Conservation (phyloP, 1,140 invertebrate genomes). For the Drosophila dunni region DNA sequence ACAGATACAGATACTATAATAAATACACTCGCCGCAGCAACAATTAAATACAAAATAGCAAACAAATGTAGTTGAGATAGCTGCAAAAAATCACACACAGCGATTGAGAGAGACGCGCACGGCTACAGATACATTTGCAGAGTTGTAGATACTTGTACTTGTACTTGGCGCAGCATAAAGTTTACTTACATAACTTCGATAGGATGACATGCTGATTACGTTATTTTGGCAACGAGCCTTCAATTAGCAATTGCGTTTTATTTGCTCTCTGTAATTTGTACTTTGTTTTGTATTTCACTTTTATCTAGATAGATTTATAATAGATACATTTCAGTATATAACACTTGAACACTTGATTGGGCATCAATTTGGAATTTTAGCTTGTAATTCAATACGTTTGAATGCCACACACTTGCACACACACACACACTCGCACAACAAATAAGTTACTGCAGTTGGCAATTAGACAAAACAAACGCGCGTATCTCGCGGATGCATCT, state of each 20-base stretch:
- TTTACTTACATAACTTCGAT: slow-evolving; percentile 84
- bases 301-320: not conserved
- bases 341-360: not conserved
- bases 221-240: slow-evolving; percentile 30
- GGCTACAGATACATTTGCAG: slow-evolving; percentile 29
- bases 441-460: slow-evolving; percentile 49
- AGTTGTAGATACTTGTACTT: slow-evolving; percentile 33
- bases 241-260: slow-evolving; percentile 31
- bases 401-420: slow-evolving; percentile 22
- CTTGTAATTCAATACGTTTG: slow-evolving; percentile 58
- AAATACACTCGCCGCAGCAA: slow-evolving; percentile 32
- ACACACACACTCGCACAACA: slow-evolving; percentile 7
- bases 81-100: slow-evolving; percentile 20
- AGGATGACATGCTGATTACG: slow-evolving; percentile 77
- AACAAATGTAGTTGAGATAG: slow-evolving; percentile 35
- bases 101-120: slow-evolving; percentile 5
- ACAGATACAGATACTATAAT: slow-evolving; percentile 16
- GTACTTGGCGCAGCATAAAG: slow-evolving; percentile 54
- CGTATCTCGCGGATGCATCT: slow-evolving; percentile 65
- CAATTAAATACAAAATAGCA: slow-evolving; percentile 55
- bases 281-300: slow-evolving; percentile 29
- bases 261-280: slow-evolving; percentile 21
- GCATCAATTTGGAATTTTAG: slow-evolving; percentile 20
- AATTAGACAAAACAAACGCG: slow-evolving; percentile 49
- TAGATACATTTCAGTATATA: slow-evolving; percentile 10